These are phyloP conservation scores for Neostethus bicornis DNA, from an alignment of 2,797 vertebrate species.

Conservation along the genomic window DNA sequence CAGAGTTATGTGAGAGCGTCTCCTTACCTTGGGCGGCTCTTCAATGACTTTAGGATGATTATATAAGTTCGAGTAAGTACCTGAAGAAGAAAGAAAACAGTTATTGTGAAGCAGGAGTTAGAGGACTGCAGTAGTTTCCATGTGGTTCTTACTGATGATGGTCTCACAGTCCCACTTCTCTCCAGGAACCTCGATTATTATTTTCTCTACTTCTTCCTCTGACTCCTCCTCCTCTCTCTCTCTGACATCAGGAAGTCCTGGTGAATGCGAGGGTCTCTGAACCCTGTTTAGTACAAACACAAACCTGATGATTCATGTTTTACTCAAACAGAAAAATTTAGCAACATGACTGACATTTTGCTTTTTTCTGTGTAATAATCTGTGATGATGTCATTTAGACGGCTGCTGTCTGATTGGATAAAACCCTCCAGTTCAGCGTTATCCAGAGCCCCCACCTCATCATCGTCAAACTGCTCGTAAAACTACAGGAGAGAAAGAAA, in stretches of 20 bases:
- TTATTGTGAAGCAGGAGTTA: too few species aligned
- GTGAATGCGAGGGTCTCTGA: slow-evolving; percentile 80
- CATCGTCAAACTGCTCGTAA: slow-evolving; percentile 94
- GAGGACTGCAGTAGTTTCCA: too few species aligned
- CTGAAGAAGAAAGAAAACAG: slow-evolving; percentile 74
- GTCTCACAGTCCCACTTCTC: slow-evolving; percentile 98
- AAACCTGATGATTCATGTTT: not conserved
- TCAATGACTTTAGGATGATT: slow-evolving; percentile 94
- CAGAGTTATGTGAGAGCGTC: too few species aligned
- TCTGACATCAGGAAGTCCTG: slow-evolving; percentile 73
- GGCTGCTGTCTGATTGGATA: slow-evolving; percentile 85
- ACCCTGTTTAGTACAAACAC: slow-evolving; percentile 48
- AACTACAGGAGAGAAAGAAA: slow-evolving; percentile 77
- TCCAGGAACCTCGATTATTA: slow-evolving; percentile 81
- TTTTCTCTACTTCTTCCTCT: slow-evolving; percentile 77
- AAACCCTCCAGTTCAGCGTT: slow-evolving; percentile 93
- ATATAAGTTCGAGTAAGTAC: slow-evolving; percentile 96
- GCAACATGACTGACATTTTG: slow-evolving; percentile 82
- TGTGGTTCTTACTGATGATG: slow-evolving; percentile 90
- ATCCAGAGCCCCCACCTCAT: slow-evolving; percentile 96
- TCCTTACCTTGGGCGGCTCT: slow-evolving; percentile 87
- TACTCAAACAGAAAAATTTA: not conserved
- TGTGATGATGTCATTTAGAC: slow-evolving; percentile 88
- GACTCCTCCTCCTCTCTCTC: slow-evolving; percentile 85
- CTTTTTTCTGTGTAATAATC: slow-evolving; percentile 91